Conservation (phyloP, 2,113 vertebrate species). For the Pseudorasbora parva region DNA sequence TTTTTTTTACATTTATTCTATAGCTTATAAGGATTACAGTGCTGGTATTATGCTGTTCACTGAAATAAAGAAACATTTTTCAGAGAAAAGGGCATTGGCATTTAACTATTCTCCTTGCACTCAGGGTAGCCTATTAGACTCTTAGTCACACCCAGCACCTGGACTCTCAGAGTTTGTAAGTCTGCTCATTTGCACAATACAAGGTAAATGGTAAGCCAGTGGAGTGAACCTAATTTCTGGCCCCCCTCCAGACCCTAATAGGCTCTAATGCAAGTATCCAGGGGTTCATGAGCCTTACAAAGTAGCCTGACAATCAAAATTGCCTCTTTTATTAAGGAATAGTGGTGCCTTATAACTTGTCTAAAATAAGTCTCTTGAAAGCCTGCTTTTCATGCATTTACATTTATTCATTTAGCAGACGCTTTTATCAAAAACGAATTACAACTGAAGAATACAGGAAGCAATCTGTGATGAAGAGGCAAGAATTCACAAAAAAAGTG, state of each 20-base stretch:
- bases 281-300: slow-evolving; percentile 51
- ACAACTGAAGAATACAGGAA: too few relatives aligned
- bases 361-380: slow-evolving; percentile 42
- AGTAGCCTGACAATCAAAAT: slow-evolving; percentile 51
- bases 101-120: slow-evolving; percentile 11
- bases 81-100: not conserved
- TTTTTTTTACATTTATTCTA: not conserved
- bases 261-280: slow-evolving; percentile 55
- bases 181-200: slow-evolving; percentile 46
- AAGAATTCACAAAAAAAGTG: too few relatives aligned
- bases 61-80: not conserved
- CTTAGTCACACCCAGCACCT: slow-evolving; percentile 27
- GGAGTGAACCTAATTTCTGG: slow-evolving; percentile 43
- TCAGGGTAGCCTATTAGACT: slow-evolving; percentile 36
- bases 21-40: not conserved
- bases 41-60: not conserved
- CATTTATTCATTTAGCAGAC: too few relatives aligned
- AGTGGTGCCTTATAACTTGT: slow-evolving; percentile 34
- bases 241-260: slow-evolving; percentile 51
- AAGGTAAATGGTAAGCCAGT: slow-evolving; percentile 48
- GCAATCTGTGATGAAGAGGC: too few relatives aligned
- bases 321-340: slow-evolving; percentile 22
- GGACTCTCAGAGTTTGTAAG: slow-evolving; percentile 40
- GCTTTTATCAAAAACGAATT: too few relatives aligned
- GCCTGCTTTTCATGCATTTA: slow-evolving; percentile 22